These are phyloP conservation scores for Acipenser ruthenus DNA, from an alignment of 2,797 vertebrate species.

Conservation along the genomic window DNA sequence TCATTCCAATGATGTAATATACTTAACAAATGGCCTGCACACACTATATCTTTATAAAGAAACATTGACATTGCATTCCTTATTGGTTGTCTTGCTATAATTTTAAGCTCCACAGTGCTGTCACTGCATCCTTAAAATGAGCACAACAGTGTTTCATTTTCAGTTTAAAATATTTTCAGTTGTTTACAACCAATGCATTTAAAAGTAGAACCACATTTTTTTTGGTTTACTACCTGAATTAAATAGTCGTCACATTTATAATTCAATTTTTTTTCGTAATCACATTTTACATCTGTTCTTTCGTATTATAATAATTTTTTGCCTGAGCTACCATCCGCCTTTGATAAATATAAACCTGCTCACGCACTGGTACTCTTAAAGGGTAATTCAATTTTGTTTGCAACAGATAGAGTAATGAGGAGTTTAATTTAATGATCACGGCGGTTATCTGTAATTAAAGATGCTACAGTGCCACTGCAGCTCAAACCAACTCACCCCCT, in stretches of 20 bases:
- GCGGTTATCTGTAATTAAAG: background rate
- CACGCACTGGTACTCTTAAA: constrained; percentile 1
- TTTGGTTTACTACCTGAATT: background rate
- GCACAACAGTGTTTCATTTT: no score
- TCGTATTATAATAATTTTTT: background rate
- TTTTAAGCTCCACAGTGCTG: no score
- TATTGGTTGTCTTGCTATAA: no score
- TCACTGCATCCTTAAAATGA: no score
- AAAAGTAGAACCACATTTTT: background rate
- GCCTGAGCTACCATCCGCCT: background rate
- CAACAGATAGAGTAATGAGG: constrained; percentile 4
- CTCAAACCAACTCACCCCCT: background rate
- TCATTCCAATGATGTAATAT: no score
- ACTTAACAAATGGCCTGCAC: no score
- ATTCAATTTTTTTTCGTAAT: background rate
- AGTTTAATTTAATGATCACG: constrained; percentile 4
- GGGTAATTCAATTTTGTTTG: constrained; percentile 3
- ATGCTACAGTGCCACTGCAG: background rate
- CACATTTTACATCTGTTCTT: constrained; percentile 3
- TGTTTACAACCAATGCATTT: background rate
- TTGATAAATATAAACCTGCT: constrained; percentile 1
- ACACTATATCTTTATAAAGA: no score
- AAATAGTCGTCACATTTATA: background rate
- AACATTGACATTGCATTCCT: no score
- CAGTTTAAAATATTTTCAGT: background rate